Evolutionary conservation across 2,113 vertebrate species (phyloP).

Genomic region (Saguinus midas): DNA sequence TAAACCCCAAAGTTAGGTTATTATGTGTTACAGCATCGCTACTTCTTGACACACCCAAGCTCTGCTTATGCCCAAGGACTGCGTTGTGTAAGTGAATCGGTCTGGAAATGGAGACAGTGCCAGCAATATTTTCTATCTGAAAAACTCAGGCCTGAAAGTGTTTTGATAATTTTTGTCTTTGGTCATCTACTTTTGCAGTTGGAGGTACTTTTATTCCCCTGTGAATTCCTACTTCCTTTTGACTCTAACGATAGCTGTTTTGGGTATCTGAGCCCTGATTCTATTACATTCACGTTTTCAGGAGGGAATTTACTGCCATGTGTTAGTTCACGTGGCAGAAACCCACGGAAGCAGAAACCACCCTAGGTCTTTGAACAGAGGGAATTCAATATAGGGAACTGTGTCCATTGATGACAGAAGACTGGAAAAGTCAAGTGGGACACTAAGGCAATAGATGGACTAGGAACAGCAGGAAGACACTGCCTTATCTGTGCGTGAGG

Average conservation of each 20-base stretch:
- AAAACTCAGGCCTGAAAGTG: background rate
- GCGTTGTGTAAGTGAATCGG: background rate
- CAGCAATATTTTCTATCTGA: background rate
- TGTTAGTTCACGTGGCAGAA: background rate
- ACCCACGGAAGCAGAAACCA: background rate
- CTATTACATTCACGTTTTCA: background rate
- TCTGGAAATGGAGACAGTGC: background rate
- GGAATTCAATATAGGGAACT: background rate
- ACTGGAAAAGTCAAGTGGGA: background rate
- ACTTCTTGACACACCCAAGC: background rate
- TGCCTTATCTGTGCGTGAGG: background rate
- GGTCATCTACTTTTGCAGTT: background rate
- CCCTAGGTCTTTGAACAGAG: background rate
- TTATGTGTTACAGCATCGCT: background rate
- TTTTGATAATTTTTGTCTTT: background rate
- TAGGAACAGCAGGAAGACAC: background rate
- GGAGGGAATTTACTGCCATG: background rate
- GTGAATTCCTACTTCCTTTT: background rate
- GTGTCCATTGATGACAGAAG: background rate
- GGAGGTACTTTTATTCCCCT: background rate
- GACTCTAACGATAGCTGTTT: background rate
- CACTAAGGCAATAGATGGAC: fast-evolving
- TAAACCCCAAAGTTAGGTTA: background rate
- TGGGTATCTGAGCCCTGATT: background rate
- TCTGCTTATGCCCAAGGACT: background rate